Evolutionary conservation across 2,888 invertebrate genomes (phyloP).

Genomic region (Chromoteleia sp.): DNA sequence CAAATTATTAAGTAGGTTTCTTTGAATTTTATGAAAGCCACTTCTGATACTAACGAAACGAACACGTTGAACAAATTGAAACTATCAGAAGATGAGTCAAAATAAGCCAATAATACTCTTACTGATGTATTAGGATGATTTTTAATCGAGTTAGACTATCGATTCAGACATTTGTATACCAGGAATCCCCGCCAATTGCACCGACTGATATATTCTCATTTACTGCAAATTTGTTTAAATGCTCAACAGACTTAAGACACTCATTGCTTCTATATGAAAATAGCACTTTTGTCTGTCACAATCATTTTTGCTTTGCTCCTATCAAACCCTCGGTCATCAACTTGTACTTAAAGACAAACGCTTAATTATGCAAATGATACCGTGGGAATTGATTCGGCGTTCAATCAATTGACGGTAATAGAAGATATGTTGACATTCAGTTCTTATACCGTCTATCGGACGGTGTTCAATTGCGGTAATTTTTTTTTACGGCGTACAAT

Average conservation of each 20-base stretch:
- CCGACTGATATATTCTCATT: slow-evolving; percentile 18
- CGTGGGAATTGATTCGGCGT: slow-evolving; percentile 8
- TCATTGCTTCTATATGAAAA: slow-evolving; percentile 68
- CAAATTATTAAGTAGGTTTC: no score
- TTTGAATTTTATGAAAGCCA: no score
- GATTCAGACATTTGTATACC: background rate
- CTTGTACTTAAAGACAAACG: slow-evolving; percentile 61
- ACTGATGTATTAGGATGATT: no score
- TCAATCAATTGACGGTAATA: slow-evolving; percentile 8
- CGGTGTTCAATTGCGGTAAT: background rate
- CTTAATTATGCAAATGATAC: slow-evolving; percentile 28
- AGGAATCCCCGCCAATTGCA: slow-evolving; percentile 9
- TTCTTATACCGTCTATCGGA: background rate
- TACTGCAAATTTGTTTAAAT: slow-evolving; percentile 38
- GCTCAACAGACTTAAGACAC: slow-evolving; percentile 62
- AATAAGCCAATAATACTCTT: no score
- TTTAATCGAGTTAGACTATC: background rate
- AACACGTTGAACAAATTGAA: no score
- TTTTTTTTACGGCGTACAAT: slow-evolving; percentile 7
- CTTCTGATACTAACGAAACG: no score
- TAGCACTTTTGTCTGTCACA: slow-evolving; percentile 64
- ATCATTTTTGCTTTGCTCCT: slow-evolving; percentile 23
- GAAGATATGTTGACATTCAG: background rate
- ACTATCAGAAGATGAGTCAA: no score
- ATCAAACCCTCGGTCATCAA: slow-evolving; percentile 38